Evolutionary conservation across 2,113 vertebrate species (phyloP).

Genomic region (Corynorhinus townsendii): DNA sequence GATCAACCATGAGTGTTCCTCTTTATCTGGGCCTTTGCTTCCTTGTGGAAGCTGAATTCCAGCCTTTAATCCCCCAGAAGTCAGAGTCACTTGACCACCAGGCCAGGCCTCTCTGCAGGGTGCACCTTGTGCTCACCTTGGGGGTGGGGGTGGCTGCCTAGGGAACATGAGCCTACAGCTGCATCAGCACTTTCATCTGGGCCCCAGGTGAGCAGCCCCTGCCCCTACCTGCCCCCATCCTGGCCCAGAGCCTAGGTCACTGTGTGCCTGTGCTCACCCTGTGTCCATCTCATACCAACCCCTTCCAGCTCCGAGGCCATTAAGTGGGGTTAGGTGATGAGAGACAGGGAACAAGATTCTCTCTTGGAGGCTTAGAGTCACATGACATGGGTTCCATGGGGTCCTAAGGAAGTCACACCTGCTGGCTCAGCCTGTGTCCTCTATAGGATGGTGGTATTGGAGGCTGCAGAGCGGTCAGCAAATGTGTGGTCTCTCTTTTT

Average conservation of each 20-base stretch:
- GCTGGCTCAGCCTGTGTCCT: neutral
- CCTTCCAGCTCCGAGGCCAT: neutral
- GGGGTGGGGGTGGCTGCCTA: neutral
- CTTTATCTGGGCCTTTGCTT: neutral
- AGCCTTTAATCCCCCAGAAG: neutral
- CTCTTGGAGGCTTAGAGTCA: neutral
- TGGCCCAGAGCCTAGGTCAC: neutral
- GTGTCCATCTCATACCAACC: neutral
- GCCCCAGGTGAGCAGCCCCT: neutral
- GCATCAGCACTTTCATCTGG: neutral
- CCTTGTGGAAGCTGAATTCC: neutral
- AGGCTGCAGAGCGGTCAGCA: neutral
- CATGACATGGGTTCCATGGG: neutral
- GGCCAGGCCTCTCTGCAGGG: neutral
- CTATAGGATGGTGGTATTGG: neutral
- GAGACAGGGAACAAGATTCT: neutral
- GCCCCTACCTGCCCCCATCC: neutral
- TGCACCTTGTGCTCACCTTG: neutral
- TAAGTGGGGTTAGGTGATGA: neutral
- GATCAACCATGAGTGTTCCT: neutral
- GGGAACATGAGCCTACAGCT: neutral
- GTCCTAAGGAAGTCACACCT: neutral
- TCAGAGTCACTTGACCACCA: constrained; percentile 24
- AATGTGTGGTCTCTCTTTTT: neutral
- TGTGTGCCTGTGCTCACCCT: neutral